Conservation (phyloP, 1,140 invertebrate genomes). For the Drosophila guanche region DNA sequence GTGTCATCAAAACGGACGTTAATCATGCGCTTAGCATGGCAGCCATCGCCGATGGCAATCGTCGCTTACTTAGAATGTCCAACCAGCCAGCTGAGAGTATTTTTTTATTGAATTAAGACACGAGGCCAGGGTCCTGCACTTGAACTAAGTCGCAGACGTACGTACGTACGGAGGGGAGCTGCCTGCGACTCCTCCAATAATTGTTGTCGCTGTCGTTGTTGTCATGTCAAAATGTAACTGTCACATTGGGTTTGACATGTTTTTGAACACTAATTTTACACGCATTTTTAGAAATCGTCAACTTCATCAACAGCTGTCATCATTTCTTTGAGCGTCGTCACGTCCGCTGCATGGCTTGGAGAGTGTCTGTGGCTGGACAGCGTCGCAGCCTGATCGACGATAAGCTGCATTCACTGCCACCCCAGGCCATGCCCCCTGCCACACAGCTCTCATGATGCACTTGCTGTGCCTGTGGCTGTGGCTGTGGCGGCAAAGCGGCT, state of each 20-base stretch:
- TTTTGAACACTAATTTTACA: slow-evolving; percentile 82
- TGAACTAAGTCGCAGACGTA: neutral
- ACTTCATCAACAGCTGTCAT: slow-evolving; percentile 80
- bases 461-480: slow-evolving; percentile 3
- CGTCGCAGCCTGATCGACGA: slow-evolving; percentile 61
- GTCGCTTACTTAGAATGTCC: slow-evolving; percentile 58
- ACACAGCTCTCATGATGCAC: slow-evolving; percentile 33
- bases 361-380: slow-evolving; percentile 26
- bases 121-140: slow-evolving; percentile 32
- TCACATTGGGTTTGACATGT: slow-evolving; percentile 79
- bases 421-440: slow-evolving; percentile 27
- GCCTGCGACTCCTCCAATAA: too few species aligned
- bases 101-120: slow-evolving; percentile 68
- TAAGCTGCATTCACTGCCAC: slow-evolving; percentile 61
- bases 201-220: slow-evolving; percentile 55
- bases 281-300: slow-evolving; percentile 82
- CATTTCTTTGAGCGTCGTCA: slow-evolving; percentile 73
- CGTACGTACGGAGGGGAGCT: too few species aligned
- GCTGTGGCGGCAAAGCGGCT: slow-evolving; percentile 55
- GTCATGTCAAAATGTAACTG: slow-evolving; percentile 78
- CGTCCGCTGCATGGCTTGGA: slow-evolving; percentile 50
- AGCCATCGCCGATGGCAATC: slow-evolving; percentile 66
- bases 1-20: slow-evolving; percentile 80
- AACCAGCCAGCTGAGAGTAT: slow-evolving; percentile 30
- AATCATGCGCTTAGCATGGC: slow-evolving; percentile 79